Conservation (phyloP, 2,797 vertebrate species). For the Microctenopoma steveboyesi region DNA sequence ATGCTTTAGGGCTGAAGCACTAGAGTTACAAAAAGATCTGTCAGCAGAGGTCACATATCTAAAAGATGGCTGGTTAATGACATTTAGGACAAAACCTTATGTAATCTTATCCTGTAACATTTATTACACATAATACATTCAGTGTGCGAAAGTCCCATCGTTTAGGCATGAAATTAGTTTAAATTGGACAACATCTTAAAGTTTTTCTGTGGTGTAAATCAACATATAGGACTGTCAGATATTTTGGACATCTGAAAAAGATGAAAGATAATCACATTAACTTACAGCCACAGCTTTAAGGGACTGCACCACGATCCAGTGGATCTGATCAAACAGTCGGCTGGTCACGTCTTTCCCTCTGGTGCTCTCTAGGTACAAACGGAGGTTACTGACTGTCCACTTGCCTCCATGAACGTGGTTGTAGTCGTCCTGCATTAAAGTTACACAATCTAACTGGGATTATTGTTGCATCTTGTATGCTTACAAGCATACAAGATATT, state of each 20-base stretch:
- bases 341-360: conserved; percentile 93
- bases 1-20: not conserved
- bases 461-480: not conserved
- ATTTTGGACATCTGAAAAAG: not conserved
- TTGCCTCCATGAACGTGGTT: conserved; percentile 98
- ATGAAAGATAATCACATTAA: conserved; percentile 19
- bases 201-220: not conserved
- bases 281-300: conserved; percentile 96
- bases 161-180: no score
- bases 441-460: conserved; percentile 16
- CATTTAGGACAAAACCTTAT: not conserved
- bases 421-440: conserved; percentile 91
- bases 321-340: conserved; percentile 96
- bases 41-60: not conserved
- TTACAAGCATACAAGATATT: no score
- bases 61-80: not conserved
- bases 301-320: conserved; percentile 98
- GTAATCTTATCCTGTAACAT: not conserved
- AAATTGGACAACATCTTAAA: not conserved
- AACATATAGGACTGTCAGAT: not conserved
- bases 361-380: conserved; percentile 97
- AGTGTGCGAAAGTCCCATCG: not conserved
- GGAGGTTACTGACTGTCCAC: conserved; percentile 95
- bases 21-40: not conserved
- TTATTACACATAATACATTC: not conserved